Base-by-base conservation (phyloP, 2,797 vertebrate species). In the Hapalemur alaotrensis region DNA sequence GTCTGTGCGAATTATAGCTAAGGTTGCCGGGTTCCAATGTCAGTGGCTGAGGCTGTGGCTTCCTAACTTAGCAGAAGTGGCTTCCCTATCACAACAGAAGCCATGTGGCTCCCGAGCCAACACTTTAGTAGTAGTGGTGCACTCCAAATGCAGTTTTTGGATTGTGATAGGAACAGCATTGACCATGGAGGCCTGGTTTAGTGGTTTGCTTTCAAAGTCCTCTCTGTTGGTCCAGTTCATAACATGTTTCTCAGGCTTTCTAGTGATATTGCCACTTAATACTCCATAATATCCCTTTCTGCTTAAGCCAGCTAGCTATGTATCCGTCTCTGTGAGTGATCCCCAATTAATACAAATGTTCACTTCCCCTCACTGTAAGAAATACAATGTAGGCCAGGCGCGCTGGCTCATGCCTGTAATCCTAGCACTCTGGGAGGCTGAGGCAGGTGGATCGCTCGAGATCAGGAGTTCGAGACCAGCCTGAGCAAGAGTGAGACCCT, bases 11-110 rank as follows among this genome's bases (percentile, higher is more conserved):
- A 91, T 86, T 65, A 12, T 57, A 69, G 65, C 50, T 75, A 82
- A 89, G 48, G 50, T 41, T 46, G 32, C 48, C 65, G 6, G 14
- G 46, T 93, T 93, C 79, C 83, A 54, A 38, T 18, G 59, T 28
- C n/a, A 70, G 73, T n/a, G 50, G 69, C 75, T 54, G 50, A 92
- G 50, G 22, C 78, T 69, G 20, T 57, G 69, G 75, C 75, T 89
- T 95, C 83, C 89, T 73, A 63, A 86, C 50, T 70, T 28, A 89
- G 50, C 83, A 91, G 63, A 96, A 54, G 32, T 63, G 70, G 43
- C n/a, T 89, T 67, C 57, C 75, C 73, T 25, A 38, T 65, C 73
- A 72, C 20, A 81, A 25, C 25, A 81, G 46, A 89, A 17, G 41
- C 57, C 91, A 46, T n/a, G 52, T 30, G 32, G 32, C 69, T 82